Conservation (phyloP, 2,113 vertebrate species). For the Mesoclemmys tuberculata region DNA sequence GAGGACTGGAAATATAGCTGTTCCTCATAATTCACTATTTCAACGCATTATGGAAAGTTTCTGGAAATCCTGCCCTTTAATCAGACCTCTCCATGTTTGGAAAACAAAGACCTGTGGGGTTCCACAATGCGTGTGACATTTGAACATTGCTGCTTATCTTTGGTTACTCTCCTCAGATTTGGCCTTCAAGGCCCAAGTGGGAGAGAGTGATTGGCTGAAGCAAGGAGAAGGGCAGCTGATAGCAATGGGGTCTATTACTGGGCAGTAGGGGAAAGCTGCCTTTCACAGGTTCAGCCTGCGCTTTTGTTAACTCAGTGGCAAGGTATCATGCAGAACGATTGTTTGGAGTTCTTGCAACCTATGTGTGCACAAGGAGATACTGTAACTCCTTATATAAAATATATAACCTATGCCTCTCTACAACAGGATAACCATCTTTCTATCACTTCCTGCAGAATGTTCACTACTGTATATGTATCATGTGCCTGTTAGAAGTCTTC, state of each 20-base stretch:
- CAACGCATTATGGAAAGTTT: neutral
- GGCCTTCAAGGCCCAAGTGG: neutral
- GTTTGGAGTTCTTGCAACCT: neutral
- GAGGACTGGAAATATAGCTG: neutral
- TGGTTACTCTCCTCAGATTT: neutral
- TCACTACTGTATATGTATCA: neutral
- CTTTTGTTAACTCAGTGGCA: neutral
- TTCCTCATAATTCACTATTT: neutral
- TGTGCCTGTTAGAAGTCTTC: neutral
- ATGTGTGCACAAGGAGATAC: neutral
- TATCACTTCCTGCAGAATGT: neutral
- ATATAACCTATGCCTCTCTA: neutral
- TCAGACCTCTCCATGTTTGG: neutral
- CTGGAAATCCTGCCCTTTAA: neutral
- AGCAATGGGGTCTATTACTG: neutral
- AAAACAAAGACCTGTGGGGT: neutral
- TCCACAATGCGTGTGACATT: neutral
- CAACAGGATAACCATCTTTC: neutral
- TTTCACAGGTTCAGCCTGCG: neutral
- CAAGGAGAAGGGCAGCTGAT: neutral
- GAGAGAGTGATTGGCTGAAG: neutral
- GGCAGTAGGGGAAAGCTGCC: too few species aligned
- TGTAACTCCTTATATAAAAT: neutral
- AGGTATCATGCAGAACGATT: neutral
- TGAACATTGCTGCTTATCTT: neutral